phyloP scores from a whole-genome alignment of 2,888 invertebrate genomes.

The Cerceris rybyensis region DNA sequence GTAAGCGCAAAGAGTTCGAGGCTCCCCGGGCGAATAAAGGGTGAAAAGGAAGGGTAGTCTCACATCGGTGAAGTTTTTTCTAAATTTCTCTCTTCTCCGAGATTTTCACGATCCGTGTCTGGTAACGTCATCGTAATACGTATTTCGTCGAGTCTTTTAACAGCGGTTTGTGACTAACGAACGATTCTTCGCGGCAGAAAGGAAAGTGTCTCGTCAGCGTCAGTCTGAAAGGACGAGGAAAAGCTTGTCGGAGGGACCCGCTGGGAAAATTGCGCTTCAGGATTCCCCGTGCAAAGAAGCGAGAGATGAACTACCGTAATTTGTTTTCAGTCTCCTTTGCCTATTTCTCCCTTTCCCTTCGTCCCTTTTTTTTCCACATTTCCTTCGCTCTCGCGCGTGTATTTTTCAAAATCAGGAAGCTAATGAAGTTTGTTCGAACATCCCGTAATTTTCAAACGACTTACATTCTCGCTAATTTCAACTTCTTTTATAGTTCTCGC shows the following conservation, averaged over 20 bases:
- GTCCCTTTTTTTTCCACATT: constrained; percentile 3
- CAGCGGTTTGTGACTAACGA: constrained; percentile 69
- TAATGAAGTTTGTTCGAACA: constrained; percentile 34
- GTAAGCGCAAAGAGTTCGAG: too few relatives aligned
- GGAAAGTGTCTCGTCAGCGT: constrained; percentile 74
- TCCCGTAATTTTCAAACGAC: constrained; percentile 3
- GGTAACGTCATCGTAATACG: constrained; percentile 51
- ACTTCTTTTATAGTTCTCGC: too few relatives aligned
- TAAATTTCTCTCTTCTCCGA: background rate
- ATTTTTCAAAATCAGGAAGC: constrained; percentile 33
- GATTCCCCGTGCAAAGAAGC: constrained; percentile 57
- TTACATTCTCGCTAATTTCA: background rate
- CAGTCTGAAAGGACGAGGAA: constrained; percentile 69
- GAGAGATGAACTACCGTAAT: constrained; percentile 67
- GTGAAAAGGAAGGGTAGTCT: too few relatives aligned
- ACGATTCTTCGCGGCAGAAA: constrained; percentile 75
- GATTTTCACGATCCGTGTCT: constrained; percentile 26
- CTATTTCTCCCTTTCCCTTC: constrained; percentile 27
- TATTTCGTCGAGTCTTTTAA: constrained; percentile 60
- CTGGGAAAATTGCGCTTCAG: constrained; percentile 71
- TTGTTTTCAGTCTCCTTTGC: constrained; percentile 73
- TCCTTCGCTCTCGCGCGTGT: constrained; percentile 23
- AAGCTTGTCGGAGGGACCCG: constrained; percentile 68
- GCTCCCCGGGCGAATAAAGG: too few relatives aligned
- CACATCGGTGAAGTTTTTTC: too few relatives aligned